phyloP scores from a whole-genome alignment of 2,797 vertebrate genomes.

The Gymnoscopelus braueri region DNA sequence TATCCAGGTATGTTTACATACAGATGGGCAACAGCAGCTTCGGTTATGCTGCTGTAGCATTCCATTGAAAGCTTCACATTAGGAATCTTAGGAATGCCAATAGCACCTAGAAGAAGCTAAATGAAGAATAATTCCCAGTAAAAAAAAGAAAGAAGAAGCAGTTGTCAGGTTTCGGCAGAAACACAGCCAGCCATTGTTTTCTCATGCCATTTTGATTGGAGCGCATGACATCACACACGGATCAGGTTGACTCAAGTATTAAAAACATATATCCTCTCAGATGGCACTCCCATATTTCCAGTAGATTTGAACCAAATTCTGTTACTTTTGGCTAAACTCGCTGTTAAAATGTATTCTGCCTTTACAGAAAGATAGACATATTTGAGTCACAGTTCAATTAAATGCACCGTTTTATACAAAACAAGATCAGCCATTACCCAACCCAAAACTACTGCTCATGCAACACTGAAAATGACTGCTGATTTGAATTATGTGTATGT shows the following conservation, averaged over 20 bases:
- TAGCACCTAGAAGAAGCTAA: constrained; percentile 8
- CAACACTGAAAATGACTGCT: neutral
- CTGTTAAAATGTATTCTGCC: constrained; percentile 1
- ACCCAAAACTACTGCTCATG: no score
- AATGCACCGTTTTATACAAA: neutral
- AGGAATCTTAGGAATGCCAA: constrained; percentile 11
- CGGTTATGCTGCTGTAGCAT: neutral
- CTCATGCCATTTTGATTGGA: constrained; percentile 15
- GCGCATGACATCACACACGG: constrained; percentile 14
- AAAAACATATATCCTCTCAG: constrained; percentile 12
- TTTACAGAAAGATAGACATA: no score
- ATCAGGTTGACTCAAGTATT: constrained; percentile 14
- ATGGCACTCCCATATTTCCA: constrained; percentile 8
- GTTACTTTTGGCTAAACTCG: constrained; percentile 22
- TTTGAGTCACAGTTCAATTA: neutral
- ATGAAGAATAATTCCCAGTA: constrained; percentile 12
- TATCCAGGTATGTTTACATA: neutral
- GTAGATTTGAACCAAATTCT: constrained; percentile 1
- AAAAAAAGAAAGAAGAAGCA: neutral
- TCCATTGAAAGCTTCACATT: neutral
- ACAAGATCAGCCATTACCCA: no score
- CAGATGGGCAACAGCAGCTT: neutral
- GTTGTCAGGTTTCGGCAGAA: constrained; percentile 8
- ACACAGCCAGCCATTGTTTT: constrained; percentile 24
- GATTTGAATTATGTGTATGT: neutral